Evolutionary conservation across 2,888 invertebrate species (phyloP).

Genomic region (Hanleya hanleyi): DNA sequence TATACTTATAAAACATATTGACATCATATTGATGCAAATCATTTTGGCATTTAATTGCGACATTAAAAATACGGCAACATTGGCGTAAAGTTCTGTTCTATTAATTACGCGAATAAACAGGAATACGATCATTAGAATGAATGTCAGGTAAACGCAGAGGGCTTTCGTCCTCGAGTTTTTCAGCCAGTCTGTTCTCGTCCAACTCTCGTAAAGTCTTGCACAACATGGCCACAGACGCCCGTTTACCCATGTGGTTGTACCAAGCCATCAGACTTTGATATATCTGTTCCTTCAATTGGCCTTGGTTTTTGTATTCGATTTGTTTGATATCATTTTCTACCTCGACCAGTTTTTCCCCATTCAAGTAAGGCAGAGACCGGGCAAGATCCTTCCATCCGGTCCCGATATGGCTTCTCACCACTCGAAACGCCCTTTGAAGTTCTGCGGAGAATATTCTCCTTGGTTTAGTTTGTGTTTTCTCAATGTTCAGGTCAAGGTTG

Average conservation of each 20-base stretch:
- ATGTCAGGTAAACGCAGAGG: too few species aligned
- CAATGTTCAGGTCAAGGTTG: too few species aligned
- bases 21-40: too few species aligned
- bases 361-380: slow-evolving; percentile 18
- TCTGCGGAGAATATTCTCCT: slow-evolving; percentile 9
- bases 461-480: not conserved
- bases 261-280: slow-evolving; percentile 10
- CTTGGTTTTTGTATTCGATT: slow-evolving; percentile 25
- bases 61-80: too few species aligned
- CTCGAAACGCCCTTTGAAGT: slow-evolving; percentile 16
- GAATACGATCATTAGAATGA: too few species aligned
- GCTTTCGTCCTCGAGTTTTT: slow-evolving; percentile 13
- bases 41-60: too few species aligned
- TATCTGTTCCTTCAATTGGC: slow-evolving; percentile 26
- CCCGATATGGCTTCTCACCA: slow-evolving; percentile 24
- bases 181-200: slow-evolving; percentile 21
- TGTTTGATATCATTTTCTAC: slow-evolving; percentile 25
- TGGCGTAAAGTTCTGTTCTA: too few species aligned
- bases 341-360: slow-evolving; percentile 9
- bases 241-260: slow-evolving; percentile 4
- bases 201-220: slow-evolving; percentile 12
- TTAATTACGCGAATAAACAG: too few species aligned
- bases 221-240: slow-evolving; percentile 11
- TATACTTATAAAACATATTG: too few species aligned
- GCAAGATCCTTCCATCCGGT: slow-evolving; percentile 26